Evolutionary conservation across 2,888 invertebrate genomes (phyloP).

Genomic region (Cyclophora albipunctata): DNA sequence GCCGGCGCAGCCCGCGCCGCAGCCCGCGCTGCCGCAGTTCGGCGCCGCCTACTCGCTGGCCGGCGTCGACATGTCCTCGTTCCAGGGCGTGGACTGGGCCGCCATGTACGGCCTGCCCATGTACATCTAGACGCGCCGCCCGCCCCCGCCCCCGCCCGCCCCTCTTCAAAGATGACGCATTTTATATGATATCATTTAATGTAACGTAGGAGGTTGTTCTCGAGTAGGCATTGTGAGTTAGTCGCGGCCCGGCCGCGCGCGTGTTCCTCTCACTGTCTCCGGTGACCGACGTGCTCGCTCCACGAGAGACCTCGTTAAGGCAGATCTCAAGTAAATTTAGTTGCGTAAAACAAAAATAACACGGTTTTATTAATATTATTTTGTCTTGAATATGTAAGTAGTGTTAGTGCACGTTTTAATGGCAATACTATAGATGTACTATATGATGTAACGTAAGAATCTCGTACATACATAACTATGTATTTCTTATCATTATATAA

Average conservation of each 20-base stretch:
- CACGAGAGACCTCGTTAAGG: conserved; percentile 43
- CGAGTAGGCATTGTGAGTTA: background rate
- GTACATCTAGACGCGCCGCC: conserved; percentile 81
- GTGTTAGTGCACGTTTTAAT: conserved; percentile 62
- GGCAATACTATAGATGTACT: conserved; percentile 40
- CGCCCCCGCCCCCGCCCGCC: too few relatives aligned
- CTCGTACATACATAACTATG: conserved; percentile 40
- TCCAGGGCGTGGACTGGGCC: conserved; percentile 94
- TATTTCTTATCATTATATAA: conserved; percentile 31
- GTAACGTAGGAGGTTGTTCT: conserved; percentile 18
- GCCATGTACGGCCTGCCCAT: conserved; percentile 95
- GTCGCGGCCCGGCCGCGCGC: too few relatives aligned
- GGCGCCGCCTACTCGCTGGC: conserved; percentile 87
- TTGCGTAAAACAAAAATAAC: conserved; percentile 24
- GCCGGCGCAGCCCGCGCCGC: conserved; percentile 69
- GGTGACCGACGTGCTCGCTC: too few relatives aligned
- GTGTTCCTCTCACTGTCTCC: too few relatives aligned
- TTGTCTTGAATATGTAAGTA: conserved; percentile 46
- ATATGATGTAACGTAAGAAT: conserved; percentile 31
- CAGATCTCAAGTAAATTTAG: conserved; percentile 71
- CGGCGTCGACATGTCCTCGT: conserved; percentile 93
- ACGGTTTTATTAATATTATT: conserved; percentile 14
- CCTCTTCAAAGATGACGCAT: conserved; percentile 63
- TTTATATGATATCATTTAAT: conserved; percentile 36
- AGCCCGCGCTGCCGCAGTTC: conserved; percentile 77